Percentiles rank a stretch among this genome's conserved stretches.
Conservation (phyloP, 2,888 invertebrate genomes). For the Napeogenes inachia region DNA sequence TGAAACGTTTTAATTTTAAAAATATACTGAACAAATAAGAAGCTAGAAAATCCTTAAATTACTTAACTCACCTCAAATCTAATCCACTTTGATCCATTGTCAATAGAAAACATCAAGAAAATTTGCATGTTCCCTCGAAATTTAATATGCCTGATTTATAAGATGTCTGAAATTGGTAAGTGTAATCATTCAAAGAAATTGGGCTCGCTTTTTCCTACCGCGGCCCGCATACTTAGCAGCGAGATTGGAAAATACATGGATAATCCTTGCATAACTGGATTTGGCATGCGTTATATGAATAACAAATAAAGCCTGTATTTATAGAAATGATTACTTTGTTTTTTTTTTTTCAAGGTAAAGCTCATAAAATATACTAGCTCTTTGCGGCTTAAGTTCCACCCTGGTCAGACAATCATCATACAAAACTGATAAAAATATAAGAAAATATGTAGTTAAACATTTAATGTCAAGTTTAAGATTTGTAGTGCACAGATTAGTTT, state of each 20-base stretch:
- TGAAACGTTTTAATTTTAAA: too few species aligned
- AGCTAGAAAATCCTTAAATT: background rate
- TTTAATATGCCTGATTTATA: conserved; percentile 17
- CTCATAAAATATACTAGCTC: too few species aligned
- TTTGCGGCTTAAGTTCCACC: too few species aligned
- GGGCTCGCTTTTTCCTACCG: conserved; percentile 39
- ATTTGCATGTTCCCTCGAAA: conserved; percentile 7
- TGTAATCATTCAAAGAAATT: conserved; percentile 57
- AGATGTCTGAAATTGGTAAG: conserved; percentile 37
- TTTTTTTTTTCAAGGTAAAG: too few species aligned
- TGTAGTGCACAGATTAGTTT: too few species aligned
- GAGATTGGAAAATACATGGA: conserved; percentile 45
- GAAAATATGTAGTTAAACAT: too few species aligned
- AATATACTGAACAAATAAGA: too few species aligned
- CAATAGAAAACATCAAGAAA: conserved; percentile 5
- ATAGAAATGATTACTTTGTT: too few species aligned
- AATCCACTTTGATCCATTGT: conserved; percentile 1
- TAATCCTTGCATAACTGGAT: conserved; percentile 25
- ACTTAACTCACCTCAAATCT: background rate
- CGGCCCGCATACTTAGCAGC: conserved; percentile 54
- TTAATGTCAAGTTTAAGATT: too few species aligned
- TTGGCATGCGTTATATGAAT: conserved; percentile 10
- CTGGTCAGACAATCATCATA: too few species aligned
- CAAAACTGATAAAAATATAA: too few species aligned
- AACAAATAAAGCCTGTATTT: too few species aligned